Percentiles rank a stretch among this genome's conserved stretches.
phyloP scores from a whole-genome alignment of 2,797 vertebrate genomes.

The Anguilla obscura region DNA sequence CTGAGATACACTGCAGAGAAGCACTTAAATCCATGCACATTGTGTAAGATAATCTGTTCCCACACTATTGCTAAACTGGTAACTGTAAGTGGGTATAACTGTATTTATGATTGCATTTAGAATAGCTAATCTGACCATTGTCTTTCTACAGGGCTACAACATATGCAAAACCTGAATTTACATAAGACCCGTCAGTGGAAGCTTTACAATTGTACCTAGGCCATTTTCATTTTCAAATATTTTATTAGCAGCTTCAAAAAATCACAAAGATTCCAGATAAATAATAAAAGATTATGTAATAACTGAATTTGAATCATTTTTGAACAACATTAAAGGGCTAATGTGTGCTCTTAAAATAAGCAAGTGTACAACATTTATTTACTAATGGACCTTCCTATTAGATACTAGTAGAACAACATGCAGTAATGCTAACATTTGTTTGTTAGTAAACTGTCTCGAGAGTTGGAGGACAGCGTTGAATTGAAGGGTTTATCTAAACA shows the following conservation, averaged over 20 bases:
- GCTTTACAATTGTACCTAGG: not conserved
- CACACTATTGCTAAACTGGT: not conserved
- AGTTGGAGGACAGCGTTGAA: not conserved
- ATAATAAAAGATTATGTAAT: not conserved
- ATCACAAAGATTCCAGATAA: not conserved
- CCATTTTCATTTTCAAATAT: not conserved
- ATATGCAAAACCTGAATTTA: constrained; percentile 6
- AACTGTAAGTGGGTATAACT: not conserved
- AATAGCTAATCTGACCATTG: constrained; percentile 1
- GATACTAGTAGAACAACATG: not conserved
- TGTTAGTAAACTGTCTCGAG: not conserved
- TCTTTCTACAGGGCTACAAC: not conserved
- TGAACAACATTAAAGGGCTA: not conserved
- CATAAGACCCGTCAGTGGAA: not conserved
- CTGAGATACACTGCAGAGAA: not conserved
- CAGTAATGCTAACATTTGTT: not conserved
- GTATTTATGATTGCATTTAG: not conserved
- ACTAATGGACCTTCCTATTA: not conserved
- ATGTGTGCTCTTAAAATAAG: not conserved
- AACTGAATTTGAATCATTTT: not conserved
- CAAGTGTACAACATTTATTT: not conserved
- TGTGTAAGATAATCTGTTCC: not conserved
- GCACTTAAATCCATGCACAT: not conserved
- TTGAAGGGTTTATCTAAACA: not conserved
- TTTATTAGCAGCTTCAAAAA: not conserved